Evolutionary conservation across 1,140 invertebrate species (phyloP).

Genomic region (Pentalonia nigronervosa): DNA sequence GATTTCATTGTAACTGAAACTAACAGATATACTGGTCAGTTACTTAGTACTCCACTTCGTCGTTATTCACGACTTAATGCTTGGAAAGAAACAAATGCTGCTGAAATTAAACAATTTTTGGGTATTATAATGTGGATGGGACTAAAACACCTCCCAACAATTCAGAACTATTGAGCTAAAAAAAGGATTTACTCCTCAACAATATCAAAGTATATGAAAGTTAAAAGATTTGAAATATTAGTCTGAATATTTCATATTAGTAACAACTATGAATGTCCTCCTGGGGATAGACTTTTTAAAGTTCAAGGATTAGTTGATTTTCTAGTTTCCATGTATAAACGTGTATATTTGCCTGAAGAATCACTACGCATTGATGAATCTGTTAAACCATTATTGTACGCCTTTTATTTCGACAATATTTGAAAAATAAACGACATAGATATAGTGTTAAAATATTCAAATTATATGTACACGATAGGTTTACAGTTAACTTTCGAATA

Average conservation of each 20-base stretch:
- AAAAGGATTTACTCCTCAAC: conserved; percentile 10
- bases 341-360: conserved; percentile 58
- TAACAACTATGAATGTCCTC: conserved; percentile 6
- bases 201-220: background rate
- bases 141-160: background rate
- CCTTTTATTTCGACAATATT: conserved; percentile 62
- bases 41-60: conserved; percentile 9
- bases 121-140: background rate
- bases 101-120: background rate
- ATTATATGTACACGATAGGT: conserved; percentile 61
- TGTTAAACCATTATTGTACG: conserved; percentile 63
- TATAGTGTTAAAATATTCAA: conserved; percentile 64
- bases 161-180: background rate
- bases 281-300: background rate
- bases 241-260: background rate
- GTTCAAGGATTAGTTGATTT: background rate
- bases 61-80: background rate
- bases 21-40: background rate
- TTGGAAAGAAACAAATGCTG: conserved; percentile 18
- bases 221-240: conserved; percentile 5
- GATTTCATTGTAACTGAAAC: background rate
- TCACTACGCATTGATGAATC: conserved; percentile 63
- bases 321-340: background rate
- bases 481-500: conserved; percentile 59
- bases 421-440: conserved; percentile 62